These are phyloP conservation scores for Cyphomyrus discorhynchus DNA, from an alignment of 2,113 vertebrate genomes.

Conservation along the genomic window DNA sequence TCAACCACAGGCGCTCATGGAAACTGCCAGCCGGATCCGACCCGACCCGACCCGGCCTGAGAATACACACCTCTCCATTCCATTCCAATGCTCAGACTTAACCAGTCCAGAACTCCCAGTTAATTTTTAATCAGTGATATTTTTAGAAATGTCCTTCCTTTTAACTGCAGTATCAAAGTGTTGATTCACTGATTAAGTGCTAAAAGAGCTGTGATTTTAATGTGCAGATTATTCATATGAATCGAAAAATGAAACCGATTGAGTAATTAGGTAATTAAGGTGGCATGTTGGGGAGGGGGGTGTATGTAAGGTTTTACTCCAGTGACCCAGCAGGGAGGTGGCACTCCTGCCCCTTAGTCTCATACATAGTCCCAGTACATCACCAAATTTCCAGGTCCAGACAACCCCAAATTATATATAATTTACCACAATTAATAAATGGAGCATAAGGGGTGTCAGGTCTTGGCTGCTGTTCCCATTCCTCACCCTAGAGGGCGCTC, in stretches of 20 bases:
- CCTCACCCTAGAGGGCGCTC: constrained; percentile 37
- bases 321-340: background rate
- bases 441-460: background rate
- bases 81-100: background rate
- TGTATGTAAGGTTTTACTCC: background rate
- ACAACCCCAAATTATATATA: background rate
- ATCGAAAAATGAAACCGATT: background rate
- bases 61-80: background rate
- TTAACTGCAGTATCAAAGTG: background rate
- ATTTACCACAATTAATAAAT: background rate
- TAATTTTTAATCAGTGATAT: background rate
- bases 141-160: background rate
- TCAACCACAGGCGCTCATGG: background rate
- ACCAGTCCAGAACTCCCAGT: background rate
- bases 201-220: background rate
- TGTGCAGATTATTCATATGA: background rate
- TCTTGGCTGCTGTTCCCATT: constrained; percentile 26
- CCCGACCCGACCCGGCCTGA: background rate
- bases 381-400: background rate
- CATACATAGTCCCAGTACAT: background rate
- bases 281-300: background rate
- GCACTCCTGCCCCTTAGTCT: background rate
- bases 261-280: background rate
- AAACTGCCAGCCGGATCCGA: background rate
- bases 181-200: background rate